A percentile compares a stretch with the other conserved stretches of the same genome.
Conservation (phyloP, 2,888 invertebrate genomes). For the Colletes collaris region DNA sequence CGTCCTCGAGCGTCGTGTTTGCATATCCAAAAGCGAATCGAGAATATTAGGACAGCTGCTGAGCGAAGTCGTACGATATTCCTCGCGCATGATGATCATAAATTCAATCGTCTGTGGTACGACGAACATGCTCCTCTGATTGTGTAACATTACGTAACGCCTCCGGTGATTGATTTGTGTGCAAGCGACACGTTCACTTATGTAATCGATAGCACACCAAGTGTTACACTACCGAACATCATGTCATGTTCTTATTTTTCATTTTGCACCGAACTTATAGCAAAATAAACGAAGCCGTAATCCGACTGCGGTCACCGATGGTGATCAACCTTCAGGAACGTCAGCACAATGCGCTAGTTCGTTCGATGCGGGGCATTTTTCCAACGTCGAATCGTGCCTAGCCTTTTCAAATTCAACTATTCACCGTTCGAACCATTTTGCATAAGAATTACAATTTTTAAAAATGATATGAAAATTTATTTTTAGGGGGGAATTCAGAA, state of each 20-base stretch:
- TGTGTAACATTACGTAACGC: conserved; percentile 52
- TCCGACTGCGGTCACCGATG: no score
- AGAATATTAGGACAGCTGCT: conserved; percentile 51
- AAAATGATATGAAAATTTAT: no score
- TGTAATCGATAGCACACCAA: conserved; percentile 43
- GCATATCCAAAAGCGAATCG: conserved; percentile 23
- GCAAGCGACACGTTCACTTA: conserved; percentile 31
- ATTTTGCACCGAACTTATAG: neutral
- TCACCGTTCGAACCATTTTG: no score
- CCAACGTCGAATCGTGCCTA: no score
- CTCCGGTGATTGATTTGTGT: conserved; percentile 53
- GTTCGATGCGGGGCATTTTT: no score
- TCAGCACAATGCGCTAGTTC: no score
- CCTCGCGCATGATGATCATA: conserved; percentile 58
- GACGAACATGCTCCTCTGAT: conserved; percentile 54
- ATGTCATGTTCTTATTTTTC: neutral
- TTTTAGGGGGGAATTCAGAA: no score
- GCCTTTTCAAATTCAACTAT: no score
- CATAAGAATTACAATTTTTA: no score
- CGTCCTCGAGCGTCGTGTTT: no score
- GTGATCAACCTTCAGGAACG: no score
- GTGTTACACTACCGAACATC: neutral
- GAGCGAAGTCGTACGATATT: conserved; percentile 64
- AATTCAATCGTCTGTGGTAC: conserved; percentile 58
- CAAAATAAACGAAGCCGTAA: no score